These are phyloP conservation scores for Oceanodroma tethys DNA, from an alignment of 2,113 vertebrate genomes.

Conservation along the genomic window DNA sequence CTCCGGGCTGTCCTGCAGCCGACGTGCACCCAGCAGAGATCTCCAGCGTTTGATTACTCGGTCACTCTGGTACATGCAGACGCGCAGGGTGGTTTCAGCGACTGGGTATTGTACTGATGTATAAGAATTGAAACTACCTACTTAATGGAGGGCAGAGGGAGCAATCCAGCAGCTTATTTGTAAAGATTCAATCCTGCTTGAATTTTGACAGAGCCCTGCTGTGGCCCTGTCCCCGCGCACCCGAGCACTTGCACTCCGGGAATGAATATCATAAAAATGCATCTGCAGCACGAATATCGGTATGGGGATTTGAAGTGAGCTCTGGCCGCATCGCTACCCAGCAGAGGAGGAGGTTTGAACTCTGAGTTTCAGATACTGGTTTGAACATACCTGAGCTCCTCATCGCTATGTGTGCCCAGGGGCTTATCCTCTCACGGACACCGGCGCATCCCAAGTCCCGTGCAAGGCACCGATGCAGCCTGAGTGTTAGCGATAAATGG, in stretches of 20 bases:
- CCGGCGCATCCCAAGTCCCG: rapidly evolving
- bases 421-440: not conserved
- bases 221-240: not conserved
- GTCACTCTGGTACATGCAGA: too few species aligned
- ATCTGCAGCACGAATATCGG: not conserved
- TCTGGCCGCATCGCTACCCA: rapidly evolving
- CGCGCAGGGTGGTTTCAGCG: rapidly evolving
- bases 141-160: not conserved
- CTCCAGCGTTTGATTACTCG: not conserved
- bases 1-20: not conserved
- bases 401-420: rapidly evolving
- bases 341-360: not conserved
- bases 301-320: rapidly evolving
- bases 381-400: not conserved
- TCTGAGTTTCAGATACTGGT: too few species aligned
- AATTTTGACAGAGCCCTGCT: not conserved
- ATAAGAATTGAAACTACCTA: not conserved
- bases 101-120: not conserved
- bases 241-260: rapidly evolving
- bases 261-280: rapidly evolving
- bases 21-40: not conserved
- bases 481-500: not conserved
- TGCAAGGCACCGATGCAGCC: not conserved
- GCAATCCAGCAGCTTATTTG: too few species aligned
- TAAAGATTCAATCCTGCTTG: too few species aligned